Evolutionary conservation across 2,888 invertebrate genomes (phyloP), one percentile per base, ranked within the genome.

Genomic region (Xanthorhoe spadicearia): DNA sequence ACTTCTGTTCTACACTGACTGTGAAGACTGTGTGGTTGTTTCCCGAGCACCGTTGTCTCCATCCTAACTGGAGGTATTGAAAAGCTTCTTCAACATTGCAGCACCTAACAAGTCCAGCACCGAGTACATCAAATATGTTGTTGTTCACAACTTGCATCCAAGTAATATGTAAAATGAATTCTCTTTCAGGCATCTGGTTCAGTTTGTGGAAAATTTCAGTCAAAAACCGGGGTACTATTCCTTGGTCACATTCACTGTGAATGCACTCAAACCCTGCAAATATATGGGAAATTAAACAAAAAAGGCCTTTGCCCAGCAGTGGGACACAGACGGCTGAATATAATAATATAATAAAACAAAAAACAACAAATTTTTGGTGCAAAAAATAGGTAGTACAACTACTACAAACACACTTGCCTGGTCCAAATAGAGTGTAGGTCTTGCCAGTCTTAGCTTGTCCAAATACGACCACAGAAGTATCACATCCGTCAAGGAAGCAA

Each of bases 81-180:
- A 96, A 96, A 32, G 95, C 95, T 78, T 96, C 96, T 60, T 94
- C 94, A n/a, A 96, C 95, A 95, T 88, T 95, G 89, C 70, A 95
- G 87, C 93, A 95, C 81, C 86, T 90, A 58, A 91, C 92, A 61
- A 88, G 87, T 70, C 86, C 95, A 70, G 81, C 94, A 55, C 94
- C 96, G 76, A 94, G 90, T 50, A 94, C 94, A 93, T 86, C 93
- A 84, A 91, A 91, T 71, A 95, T 94, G 73, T 94, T 95, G 72
- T 96, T 96, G 58, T 95, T 95, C 53, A 94, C 94, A 55, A 96
- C 95, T 86, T 96, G 96, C 77, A 96, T 95, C 95, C 96, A 96
- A 51, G 96, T 95, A 69, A 96, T 94, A 77, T 95, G 95, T 3
- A 96, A 87, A 53, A 94, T 93, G 78, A 94, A 95, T 65, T 94